phyloP scores from a whole-genome alignment of 2,888 invertebrate genomes.

The Cephus nigrinus region DNA sequence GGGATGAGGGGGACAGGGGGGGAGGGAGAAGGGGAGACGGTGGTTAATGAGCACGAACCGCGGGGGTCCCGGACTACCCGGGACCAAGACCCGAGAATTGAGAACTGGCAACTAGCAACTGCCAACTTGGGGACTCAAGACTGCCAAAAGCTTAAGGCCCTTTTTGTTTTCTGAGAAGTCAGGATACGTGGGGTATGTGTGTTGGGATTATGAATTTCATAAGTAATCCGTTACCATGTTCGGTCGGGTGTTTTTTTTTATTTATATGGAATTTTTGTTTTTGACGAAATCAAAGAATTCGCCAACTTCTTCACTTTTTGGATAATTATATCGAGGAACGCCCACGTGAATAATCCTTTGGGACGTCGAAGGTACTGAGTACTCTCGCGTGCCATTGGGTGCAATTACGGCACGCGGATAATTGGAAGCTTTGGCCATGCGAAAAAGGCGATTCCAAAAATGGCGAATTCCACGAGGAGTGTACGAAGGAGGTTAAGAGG shows the following conservation, averaged over 20 bases:
- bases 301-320: neutral
- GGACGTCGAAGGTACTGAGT: neutral
- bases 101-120: neutral
- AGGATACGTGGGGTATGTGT: conserved; percentile 31
- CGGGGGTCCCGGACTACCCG: conserved; percentile 46
- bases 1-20: conserved; percentile 19
- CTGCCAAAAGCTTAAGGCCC: conserved; percentile 26
- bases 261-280: neutral
- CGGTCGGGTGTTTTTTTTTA: neutral
- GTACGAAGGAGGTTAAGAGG: conserved; percentile 33
- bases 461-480: neutral
- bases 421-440: neutral
- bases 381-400: neutral
- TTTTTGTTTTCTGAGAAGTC: conserved; percentile 42
- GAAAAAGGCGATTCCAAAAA: conserved; percentile 12
- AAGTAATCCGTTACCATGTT: neutral
- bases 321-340: neutral
- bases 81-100: neutral
- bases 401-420: neutral
- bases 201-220: neutral
- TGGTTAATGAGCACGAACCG: conserved; percentile 64
- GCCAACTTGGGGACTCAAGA: neutral
- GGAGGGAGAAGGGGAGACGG: conserved; percentile 34
- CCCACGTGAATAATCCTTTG: neutral
- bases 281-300: neutral